Conservation (phyloP, 2,797 vertebrate genomes). For the Denticeps clupeoides region DNA sequence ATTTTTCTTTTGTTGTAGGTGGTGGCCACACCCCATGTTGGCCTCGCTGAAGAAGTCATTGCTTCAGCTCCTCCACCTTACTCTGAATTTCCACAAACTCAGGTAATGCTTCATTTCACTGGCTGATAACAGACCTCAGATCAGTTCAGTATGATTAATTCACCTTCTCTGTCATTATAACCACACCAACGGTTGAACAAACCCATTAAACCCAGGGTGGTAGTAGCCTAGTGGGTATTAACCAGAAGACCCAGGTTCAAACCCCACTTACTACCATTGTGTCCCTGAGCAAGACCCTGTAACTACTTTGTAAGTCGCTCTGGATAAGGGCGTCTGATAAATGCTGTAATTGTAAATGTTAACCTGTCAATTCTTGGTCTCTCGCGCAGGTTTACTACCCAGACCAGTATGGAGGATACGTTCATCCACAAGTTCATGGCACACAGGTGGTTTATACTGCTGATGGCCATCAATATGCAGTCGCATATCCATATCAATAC, state of each 20-base stretch:
- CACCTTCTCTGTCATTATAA: no score
- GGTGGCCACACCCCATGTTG: conserved; percentile 43
- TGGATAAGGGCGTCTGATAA: no score
- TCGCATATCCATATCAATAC: conserved; percentile 74
- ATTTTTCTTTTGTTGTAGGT: conserved; percentile 38
- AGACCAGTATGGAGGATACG: conserved; percentile 61
- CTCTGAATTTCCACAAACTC: conserved; percentile 65
- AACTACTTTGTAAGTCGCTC: no score
- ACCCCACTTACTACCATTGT: no score
- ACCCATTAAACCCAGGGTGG: no score
- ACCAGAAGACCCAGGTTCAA: no score
- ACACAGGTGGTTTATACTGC: conserved; percentile 76
- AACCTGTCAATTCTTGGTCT: neutral
- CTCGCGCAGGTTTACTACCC: conserved; percentile 67
- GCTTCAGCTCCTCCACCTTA: conserved; percentile 82
- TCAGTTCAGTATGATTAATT: no score
- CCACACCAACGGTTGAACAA: no score
- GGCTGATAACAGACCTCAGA: no score
- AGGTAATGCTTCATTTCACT: neutral
- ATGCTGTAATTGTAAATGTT: no score
- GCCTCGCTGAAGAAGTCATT: conserved; percentile 58
- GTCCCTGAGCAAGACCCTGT: no score
- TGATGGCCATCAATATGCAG: conserved; percentile 71
- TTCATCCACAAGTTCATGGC: conserved; percentile 47
- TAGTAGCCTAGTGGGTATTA: no score